Evolutionary conservation across 2,113 vertebrate species (phyloP), one percentile per base, ranked within the genome.

Genomic region (Cephalopterus ornatus): DNA sequence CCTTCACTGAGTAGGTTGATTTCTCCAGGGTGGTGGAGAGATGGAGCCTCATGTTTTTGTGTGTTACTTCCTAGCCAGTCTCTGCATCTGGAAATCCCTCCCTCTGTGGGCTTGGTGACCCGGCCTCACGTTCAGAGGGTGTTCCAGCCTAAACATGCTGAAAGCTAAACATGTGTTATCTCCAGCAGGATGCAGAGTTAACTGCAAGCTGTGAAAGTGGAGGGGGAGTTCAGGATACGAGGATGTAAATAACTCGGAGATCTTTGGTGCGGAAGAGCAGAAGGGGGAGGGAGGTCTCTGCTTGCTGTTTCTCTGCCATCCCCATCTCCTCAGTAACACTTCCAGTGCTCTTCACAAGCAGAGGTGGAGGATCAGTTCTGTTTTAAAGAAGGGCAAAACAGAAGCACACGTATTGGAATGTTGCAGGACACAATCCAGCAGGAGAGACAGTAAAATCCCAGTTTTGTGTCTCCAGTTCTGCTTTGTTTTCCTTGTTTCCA

Each of bases 151-250:
- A 63, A 92, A 96, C 92, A 71, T 16, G 61, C 84, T 15, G 58
- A 53, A 59, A 94, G 58, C 72, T 37, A 17, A 94, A 66, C 72
- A 52, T 28, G 73, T 84, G 91, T 68, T 81, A 75, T 75, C 95
- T 72, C 72, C 61, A 84, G 49, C 83, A 65, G 94, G 80, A 92
- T 17, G 83, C 65, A 50, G 94, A 82, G 53, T 55, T 86, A 81
- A n/a, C 75, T 47, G 91, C 93, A 93, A 96, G n/a, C 93, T 95
- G 88, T 95, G 93, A 95, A 92, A 93, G 61, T 1, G 28, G 93
- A 95, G 92, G 85, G 88, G 85, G 79, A 96, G 93, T 94, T 78
- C 52, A 53, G 95, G 76, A 72, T 37, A 17, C 0, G 32, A 74
- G 85, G 46, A 55, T 95, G 93, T 86, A 93, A 96, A 96, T 96